Evolutionary conservation across 2,797 vertebrate species (phyloP).

Genomic region (Poecilia picta): DNA sequence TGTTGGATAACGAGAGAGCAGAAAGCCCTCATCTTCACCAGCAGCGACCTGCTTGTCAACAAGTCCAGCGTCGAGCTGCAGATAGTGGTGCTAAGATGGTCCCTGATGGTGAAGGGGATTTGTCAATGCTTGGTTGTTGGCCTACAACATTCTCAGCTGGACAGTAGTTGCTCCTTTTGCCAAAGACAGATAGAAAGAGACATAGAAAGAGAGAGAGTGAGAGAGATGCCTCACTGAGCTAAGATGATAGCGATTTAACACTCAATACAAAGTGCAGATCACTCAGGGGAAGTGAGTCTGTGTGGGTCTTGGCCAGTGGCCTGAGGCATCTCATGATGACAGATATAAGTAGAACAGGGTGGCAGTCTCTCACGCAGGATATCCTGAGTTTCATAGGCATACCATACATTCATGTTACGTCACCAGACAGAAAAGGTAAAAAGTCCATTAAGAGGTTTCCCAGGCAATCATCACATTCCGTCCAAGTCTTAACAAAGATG

Average conservation of each 20-base stretch:
- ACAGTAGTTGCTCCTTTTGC: constrained; percentile 4
- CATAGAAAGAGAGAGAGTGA: background rate
- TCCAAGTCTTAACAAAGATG: constrained; percentile 16
- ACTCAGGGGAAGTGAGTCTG: constrained; percentile 26
- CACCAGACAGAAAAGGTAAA: constrained; percentile 7
- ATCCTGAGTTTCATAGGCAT: constrained; percentile 51
- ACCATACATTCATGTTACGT: constrained; percentile 28
- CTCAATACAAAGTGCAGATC: constrained; percentile 18
- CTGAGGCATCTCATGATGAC: constrained; percentile 45
- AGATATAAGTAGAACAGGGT: constrained; percentile 43
- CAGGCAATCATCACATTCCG: constrained; percentile 18
- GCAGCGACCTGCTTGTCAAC: constrained; percentile 33
- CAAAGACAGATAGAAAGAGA: background rate
- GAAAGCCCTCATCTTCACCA: constrained; percentile 37
- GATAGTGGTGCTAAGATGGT: constrained; percentile 11
- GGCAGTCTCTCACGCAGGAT: constrained; percentile 48
- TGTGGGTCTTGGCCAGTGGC: constrained; percentile 39
- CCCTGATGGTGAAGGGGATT: constrained; percentile 3
- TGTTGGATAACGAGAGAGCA: constrained; percentile 32
- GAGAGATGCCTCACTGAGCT: background rate
- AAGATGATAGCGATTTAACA: constrained; percentile 22
- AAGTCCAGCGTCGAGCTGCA: constrained; percentile 30
- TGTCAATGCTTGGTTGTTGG: constrained; percentile 12
- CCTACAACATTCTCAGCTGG: constrained; percentile 13
- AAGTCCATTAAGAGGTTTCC: constrained; percentile 9